Evolutionary conservation across 2,888 invertebrate species (phyloP).

Genomic region (Leptinotarsa haldemani): DNA sequence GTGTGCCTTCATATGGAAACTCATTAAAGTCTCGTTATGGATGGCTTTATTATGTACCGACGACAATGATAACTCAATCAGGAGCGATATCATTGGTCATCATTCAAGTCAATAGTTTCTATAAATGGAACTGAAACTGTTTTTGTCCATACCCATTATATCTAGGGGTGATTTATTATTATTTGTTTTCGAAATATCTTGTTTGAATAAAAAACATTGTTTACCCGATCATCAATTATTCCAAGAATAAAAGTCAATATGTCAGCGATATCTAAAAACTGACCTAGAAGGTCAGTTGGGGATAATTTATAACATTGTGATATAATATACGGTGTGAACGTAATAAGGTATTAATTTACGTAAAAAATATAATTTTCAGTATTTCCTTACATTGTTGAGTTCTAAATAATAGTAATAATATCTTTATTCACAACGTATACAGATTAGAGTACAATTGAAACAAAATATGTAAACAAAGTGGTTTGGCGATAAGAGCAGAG

Average conservation of each 20-base stretch:
- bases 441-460: no score
- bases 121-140: neutral
- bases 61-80: neutral
- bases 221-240: neutral
- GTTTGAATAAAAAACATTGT: neutral
- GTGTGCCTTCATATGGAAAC: neutral
- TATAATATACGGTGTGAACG: no score
- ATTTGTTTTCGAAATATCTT: neutral
- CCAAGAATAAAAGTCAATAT: no score
- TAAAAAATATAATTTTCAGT: no score
- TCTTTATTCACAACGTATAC: no score
- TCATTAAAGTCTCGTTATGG: neutral
- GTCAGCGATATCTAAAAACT: neutral
- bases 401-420: no score
- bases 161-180: neutral
- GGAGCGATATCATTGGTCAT: neutral
- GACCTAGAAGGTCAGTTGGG: neutral
- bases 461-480: no score
- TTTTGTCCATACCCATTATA: neutral
- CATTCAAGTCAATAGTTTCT: neutral
- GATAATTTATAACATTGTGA: neutral
- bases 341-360: no score
- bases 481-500: no score
- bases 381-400: no score
- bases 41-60: neutral